Evolutionary conservation across 1,140 invertebrate genomes (phyloP).

Genomic region (Stegodyphus mimosarum): DNA sequence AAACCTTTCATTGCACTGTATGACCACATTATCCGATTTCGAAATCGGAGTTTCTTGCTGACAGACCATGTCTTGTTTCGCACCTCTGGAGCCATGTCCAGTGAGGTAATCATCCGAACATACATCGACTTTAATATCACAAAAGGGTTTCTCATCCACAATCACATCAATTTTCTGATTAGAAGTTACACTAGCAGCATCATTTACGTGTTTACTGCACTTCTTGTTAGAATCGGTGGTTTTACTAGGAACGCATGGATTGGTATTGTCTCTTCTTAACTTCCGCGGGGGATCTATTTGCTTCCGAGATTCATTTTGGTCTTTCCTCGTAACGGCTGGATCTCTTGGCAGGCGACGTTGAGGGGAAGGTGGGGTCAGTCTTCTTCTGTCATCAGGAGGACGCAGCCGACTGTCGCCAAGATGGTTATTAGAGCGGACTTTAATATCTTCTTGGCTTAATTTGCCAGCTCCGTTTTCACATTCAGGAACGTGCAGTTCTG

Average conservation of each 20-base stretch:
- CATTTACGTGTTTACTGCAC: constrained; percentile 25
- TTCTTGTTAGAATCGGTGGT: constrained; percentile 5
- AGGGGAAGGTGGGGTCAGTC: constrained; percentile 33
- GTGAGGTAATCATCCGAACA: too few species aligned
- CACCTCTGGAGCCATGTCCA: too few species aligned
- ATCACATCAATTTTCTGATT: too few species aligned
- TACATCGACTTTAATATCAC: too few species aligned
- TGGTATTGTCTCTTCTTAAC: constrained; percentile 1
- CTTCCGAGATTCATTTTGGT: not conserved
- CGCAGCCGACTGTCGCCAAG: constrained; percentile 17
- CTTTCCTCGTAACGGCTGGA: not conserved
- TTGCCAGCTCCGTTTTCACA: not conserved
- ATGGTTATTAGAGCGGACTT: not conserved
- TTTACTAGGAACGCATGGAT: not conserved
- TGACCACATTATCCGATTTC: not conserved
- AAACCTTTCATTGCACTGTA: not conserved
- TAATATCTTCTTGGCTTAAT: constrained; percentile 12
- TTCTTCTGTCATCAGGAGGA: constrained; percentile 2
- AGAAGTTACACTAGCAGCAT: not conserved
- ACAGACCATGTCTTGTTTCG: too few species aligned
- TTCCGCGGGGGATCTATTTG: constrained; percentile 1
- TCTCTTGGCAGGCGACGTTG: constrained; percentile 13
- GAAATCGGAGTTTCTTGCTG: too few species aligned
- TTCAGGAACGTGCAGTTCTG: constrained; percentile 3
- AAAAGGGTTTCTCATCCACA: too few species aligned